phyloP scores from a whole-genome alignment of 2,113 vertebrate species.

The Ia io region DNA sequence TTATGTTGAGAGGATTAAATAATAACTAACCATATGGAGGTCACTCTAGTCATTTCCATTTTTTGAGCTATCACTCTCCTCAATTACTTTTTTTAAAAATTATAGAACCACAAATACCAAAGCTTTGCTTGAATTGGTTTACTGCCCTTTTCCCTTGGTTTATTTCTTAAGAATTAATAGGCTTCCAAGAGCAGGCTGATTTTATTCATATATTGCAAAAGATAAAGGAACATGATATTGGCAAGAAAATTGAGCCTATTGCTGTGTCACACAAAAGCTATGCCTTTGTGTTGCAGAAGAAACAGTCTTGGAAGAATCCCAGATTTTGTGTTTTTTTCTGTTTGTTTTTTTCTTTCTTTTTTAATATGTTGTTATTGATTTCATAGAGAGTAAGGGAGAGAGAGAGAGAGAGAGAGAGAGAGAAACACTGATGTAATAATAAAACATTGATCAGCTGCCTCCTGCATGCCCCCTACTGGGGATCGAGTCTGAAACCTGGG shows the following conservation, averaged over 20 bases:
- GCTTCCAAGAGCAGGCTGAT: background rate
- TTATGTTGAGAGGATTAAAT: background rate
- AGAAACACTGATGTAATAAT: no score
- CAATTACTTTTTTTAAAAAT: background rate
- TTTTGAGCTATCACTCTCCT: slow-evolving; percentile 7
- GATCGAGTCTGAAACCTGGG: no score
- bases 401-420: no score
- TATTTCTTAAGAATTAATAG: background rate
- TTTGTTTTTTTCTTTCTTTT: no score
- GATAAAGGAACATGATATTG: background rate
- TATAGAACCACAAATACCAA: background rate
- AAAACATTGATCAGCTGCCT: no score
- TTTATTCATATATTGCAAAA: slow-evolving; percentile 34
- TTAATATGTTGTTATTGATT: no score
- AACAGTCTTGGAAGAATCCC: background rate
- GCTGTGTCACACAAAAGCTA: background rate
- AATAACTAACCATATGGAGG: background rate
- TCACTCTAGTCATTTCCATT: slow-evolving; percentile 7
- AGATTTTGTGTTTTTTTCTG: background rate
- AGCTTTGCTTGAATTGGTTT: background rate
- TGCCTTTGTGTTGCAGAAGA: background rate
- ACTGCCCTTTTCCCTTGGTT: background rate
- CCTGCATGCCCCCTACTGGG: no score
- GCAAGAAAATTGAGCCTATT: background rate
- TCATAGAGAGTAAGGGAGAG: no score